Conservation (phyloP, 2,797 vertebrate genomes). For the Betta splendens region DNA sequence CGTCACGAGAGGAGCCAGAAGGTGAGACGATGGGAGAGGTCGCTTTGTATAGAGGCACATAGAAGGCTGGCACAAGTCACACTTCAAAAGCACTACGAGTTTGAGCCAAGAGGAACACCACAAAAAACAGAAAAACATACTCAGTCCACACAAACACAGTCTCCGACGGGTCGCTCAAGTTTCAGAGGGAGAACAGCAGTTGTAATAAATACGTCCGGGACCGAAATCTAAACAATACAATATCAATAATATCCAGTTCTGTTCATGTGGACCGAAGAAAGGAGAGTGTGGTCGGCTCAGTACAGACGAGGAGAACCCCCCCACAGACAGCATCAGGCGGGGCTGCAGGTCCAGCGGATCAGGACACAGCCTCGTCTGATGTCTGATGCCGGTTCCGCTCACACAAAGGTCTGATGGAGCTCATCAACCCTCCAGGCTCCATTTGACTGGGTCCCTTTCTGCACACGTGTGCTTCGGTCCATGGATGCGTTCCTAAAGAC, state of each 20-base stretch:
- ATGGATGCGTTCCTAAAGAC: too few relatives aligned
- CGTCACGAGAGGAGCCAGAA: conserved; percentile 11
- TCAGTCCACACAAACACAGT: conserved; percentile 40
- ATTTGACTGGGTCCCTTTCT: too few relatives aligned
- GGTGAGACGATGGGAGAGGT: conserved; percentile 16
- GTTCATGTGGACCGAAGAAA: conserved; percentile 66
- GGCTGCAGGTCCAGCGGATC: too few relatives aligned
- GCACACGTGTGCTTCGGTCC: too few relatives aligned
- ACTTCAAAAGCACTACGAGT: conserved; percentile 44
- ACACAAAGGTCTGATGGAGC: too few relatives aligned
- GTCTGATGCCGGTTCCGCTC: too few relatives aligned
- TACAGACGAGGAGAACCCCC: conserved; percentile 62
- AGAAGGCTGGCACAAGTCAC: conserved; percentile 68
- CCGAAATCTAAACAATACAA: conserved; percentile 66
- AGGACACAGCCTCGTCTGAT: too few relatives aligned
- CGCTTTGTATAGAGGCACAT: conserved; percentile 67
- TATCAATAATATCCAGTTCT: conserved; percentile 74
- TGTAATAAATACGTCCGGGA: conserved; percentile 73
- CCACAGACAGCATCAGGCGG: too few relatives aligned
- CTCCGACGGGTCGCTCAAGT: conserved; percentile 65
- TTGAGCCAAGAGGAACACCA: conserved; percentile 40
- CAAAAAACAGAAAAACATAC: conserved; percentile 31
- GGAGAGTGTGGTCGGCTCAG: conserved; percentile 77
- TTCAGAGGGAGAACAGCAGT: conserved; percentile 76
- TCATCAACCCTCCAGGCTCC: too few relatives aligned